Conservation (phyloP, 2,797 vertebrate species). For the Tarsius wallacei region DNA sequence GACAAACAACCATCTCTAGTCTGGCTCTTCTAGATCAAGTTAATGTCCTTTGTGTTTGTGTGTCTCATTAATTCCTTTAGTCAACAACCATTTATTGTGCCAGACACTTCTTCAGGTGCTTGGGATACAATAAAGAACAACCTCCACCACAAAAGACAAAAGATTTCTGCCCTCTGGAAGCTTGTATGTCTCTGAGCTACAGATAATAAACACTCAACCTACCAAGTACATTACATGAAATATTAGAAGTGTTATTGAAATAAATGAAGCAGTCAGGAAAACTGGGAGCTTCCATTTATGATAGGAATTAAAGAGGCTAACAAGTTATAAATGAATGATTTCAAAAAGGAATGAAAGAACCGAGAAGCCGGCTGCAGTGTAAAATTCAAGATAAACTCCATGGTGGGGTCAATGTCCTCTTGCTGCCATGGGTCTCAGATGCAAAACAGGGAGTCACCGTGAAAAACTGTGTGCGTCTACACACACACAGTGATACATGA, state of each 20-base stretch:
- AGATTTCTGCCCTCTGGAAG: background rate
- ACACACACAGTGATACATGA: background rate
- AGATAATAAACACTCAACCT: background rate
- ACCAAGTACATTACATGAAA: background rate
- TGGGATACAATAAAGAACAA: background rate
- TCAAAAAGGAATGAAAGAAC: slow-evolving; percentile 35
- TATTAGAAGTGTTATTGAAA: background rate
- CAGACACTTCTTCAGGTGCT: background rate
- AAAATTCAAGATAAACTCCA: background rate
- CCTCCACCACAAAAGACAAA: background rate
- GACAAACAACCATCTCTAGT: background rate
- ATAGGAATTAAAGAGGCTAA: background rate
- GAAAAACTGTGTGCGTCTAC: background rate
- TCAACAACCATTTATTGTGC: slow-evolving; percentile 29
- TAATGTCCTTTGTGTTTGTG: background rate
- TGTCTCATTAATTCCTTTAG: slow-evolving; percentile 35
- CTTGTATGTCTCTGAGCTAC: background rate
- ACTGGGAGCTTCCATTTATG: background rate
- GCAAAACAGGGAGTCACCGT: background rate
- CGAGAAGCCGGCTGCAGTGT: background rate
- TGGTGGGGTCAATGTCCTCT: background rate
- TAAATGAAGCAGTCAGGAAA: slow-evolving; percentile 26
- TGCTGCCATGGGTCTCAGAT: background rate
- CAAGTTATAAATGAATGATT: background rate
- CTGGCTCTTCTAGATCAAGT: background rate